phyloP scores from a whole-genome alignment of 1,140 invertebrate species.

The Achroia grisella region DNA sequence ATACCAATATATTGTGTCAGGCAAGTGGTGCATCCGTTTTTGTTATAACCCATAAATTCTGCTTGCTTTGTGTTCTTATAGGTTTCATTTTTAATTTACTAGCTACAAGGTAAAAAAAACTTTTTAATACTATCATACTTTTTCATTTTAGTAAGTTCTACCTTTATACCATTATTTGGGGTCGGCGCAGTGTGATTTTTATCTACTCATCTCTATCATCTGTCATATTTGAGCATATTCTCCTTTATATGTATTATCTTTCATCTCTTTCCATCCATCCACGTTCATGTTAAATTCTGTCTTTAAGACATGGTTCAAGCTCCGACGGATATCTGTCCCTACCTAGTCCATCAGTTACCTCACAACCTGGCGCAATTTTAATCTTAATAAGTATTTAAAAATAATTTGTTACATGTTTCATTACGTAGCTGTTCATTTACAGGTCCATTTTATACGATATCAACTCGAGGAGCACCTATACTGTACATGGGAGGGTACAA shows the following conservation, averaged over 20 bases:
- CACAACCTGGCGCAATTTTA: not conserved
- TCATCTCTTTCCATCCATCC: not conserved
- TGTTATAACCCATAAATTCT: too few relatives aligned
- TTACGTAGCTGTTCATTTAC: too few relatives aligned
- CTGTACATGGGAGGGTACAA: slow-evolving; percentile 24
- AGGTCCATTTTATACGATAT: not conserved
- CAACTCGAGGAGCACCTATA: slow-evolving; percentile 17
- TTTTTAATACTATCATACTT: not conserved
- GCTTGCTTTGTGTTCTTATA: too few relatives aligned
- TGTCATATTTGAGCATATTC: not conserved
- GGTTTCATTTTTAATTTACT: too few relatives aligned
- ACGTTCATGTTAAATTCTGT: not conserved
- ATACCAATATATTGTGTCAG: too few relatives aligned
- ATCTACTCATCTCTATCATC: too few relatives aligned
- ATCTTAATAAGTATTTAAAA: not conserved
- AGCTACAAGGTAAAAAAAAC: not conserved
- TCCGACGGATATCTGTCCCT: not conserved
- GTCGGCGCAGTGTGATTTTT: not conserved
- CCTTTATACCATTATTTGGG: not conserved
- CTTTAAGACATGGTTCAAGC: not conserved
- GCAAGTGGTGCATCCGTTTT: too few relatives aligned
- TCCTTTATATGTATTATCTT: not conserved
- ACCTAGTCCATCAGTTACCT: not conserved
- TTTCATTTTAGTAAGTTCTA: not conserved
- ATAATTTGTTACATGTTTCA: slow-evolving; percentile 16